A percentile compares a stretch with the other conserved stretches of the same genome.
These are phyloP conservation scores for Apeltes quadracus DNA, from an alignment of 2,113 vertebrate genomes.

Conservation along the genomic window DNA sequence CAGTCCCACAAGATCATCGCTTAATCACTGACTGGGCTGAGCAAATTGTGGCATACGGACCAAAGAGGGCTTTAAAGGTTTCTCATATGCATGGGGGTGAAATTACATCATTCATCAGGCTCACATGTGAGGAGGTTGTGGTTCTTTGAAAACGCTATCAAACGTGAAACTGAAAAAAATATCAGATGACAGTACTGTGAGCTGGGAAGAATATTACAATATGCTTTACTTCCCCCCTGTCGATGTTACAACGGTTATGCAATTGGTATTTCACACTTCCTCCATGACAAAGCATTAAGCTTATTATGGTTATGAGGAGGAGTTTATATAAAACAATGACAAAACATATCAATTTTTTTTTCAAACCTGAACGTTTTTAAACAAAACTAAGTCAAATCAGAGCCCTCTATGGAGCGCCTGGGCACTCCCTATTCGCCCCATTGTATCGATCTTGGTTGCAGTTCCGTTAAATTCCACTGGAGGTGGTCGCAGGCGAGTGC, in stretches of 20 bases:
- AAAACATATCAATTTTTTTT: not conserved
- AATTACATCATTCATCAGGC: conserved; percentile 29
- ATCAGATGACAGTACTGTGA: conserved; percentile 1
- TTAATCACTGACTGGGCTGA: conserved; percentile 6
- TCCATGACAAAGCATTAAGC: not conserved
- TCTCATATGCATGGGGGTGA: conserved; percentile 5
- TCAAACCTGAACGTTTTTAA: not conserved
- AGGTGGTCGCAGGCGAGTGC: no score
- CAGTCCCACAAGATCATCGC: conserved; percentile 1
- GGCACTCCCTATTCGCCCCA: no score
- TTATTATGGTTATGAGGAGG: not conserved
- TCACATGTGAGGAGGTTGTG: conserved; percentile 15
- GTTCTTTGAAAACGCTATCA: conserved; percentile 6
- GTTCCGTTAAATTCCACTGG: no score
- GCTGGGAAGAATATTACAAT: conserved; percentile 24
- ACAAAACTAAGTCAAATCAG: not conserved
- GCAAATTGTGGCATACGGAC: conserved; percentile 4
- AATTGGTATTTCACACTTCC: conserved; percentile 29
- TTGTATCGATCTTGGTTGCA: no score
- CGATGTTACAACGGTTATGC: not conserved
- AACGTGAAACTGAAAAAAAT: not conserved
- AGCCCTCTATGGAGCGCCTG: no score
- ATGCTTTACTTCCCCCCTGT: conserved; percentile 7
- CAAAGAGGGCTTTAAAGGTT: not conserved
- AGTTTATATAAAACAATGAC: no score